Evolutionary conservation across 1,140 invertebrate genomes (phyloP), one percentile per base, ranked within the genome.

Genomic region (Vanessa tameamea): DNA sequence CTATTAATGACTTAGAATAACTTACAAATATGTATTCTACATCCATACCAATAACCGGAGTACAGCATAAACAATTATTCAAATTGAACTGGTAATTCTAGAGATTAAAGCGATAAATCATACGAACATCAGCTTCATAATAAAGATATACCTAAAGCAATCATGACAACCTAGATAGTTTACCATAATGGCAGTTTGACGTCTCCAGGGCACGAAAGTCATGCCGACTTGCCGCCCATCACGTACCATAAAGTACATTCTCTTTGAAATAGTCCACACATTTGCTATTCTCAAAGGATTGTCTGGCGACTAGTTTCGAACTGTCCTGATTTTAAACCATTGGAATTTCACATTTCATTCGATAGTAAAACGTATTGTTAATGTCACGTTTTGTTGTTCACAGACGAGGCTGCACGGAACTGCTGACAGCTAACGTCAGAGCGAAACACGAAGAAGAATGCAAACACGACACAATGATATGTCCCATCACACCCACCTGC

Each of bases 401-500:
- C 86, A 93, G 92, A 81, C 89, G 91, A 77, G 92, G 92, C 55
- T 93, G 92, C 77, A 88, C 80, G 61, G 86, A 89, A 72, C 75
- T 88, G 8, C 77, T 93, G 16, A 91, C 89, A 51, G 80, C 90
- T 1, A 78, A 72, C 37, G 87, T 78, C 1, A 87, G 92, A 80
- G 84, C 79, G 0, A 90, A 89, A 67, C 92, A 93, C 76, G 92
- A 93, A 72, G 85, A 91, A 69, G 84, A 86, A 37, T 93, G 92
- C 78, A 90, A 91, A 71, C 86, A 82, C 63, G 92, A 92, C 72
- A 88, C 89, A 57, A 91, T 93, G 86, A 78, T 83, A 55, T 93
- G 92, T 55, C 92, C 92, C 12, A 84, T 93, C 66, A 86, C 87
- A 0, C 78, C 85, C n/a, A 88, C 85, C 66, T 93, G 92, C 79